phyloP scores from a whole-genome alignment of 2,888 invertebrate species.

The Invenusta paracnida region DNA sequence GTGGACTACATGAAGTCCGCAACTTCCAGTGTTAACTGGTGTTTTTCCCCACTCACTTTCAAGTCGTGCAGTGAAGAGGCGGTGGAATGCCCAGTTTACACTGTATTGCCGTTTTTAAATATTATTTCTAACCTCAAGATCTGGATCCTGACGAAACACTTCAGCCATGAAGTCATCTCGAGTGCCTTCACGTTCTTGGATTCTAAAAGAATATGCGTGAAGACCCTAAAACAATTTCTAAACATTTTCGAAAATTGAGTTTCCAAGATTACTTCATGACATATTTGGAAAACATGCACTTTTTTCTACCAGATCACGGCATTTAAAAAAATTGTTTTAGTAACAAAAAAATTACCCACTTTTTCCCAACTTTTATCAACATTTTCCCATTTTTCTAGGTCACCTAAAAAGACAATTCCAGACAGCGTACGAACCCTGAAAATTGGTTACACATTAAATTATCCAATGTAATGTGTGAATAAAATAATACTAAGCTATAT shows the following conservation, averaged over 20 bases:
- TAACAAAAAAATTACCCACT: background rate
- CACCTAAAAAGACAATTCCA: too few relatives aligned
- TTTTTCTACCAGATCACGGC: background rate
- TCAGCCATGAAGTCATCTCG: background rate
- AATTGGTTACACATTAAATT: too few relatives aligned
- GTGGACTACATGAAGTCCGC: conserved; percentile 48
- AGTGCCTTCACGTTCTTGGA: background rate
- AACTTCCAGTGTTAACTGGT: conserved; percentile 46
- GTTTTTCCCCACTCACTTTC: background rate
- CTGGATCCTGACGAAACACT: background rate
- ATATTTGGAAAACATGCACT: background rate
- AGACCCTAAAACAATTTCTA: background rate
- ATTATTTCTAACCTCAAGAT: background rate
- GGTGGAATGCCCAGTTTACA: background rate
- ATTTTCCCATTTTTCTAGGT: background rate
- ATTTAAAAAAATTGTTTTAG: background rate
- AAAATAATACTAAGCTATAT: too few relatives aligned
- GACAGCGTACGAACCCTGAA: too few relatives aligned
- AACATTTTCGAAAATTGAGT: background rate
- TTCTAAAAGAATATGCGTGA: background rate
- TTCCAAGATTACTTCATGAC: background rate
- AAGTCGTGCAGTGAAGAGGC: background rate
- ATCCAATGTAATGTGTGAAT: too few relatives aligned
- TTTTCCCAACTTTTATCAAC: background rate
- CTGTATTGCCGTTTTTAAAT: background rate